These are phyloP conservation scores for Chironomus tepperi DNA, from an alignment of 1,140 invertebrate genomes.

Conservation along the genomic window DNA sequence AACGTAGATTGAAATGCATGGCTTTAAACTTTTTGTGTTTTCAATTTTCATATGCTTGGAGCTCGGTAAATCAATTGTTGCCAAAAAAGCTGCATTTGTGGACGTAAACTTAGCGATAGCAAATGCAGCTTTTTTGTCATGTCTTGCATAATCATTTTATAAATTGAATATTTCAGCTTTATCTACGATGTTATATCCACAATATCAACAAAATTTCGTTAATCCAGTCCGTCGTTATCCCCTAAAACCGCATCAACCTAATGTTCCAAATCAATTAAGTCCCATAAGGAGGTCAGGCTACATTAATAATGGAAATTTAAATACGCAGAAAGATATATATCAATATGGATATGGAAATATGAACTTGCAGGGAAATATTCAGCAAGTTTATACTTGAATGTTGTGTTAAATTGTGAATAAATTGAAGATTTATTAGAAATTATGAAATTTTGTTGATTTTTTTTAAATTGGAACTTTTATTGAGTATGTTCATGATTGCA, in stretches of 20 bases:
- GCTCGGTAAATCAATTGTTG: too few species aligned
- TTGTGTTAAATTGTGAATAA: background rate
- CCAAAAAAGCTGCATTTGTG: too few species aligned
- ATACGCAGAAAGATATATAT: background rate
- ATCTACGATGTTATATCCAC: background rate
- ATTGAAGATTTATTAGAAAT: background rate
- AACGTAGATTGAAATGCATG: too few species aligned
- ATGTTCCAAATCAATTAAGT: too few species aligned
- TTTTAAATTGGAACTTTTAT: too few species aligned
- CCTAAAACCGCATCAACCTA: background rate
- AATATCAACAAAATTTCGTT: background rate
- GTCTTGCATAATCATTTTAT: too few species aligned
- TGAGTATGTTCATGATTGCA: too few species aligned
- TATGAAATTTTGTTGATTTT: too few species aligned
- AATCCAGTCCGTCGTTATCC: background rate
- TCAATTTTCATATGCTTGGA: too few species aligned
- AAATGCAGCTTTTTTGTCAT: too few species aligned
- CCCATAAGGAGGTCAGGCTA: background rate
- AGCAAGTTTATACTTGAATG: background rate
- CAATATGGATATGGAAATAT: slow-evolving; percentile 9
- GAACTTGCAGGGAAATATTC: slow-evolving; percentile 20
- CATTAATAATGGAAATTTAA: background rate
- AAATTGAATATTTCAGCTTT: background rate
- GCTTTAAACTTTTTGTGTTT: too few species aligned
- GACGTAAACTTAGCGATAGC: too few species aligned